These are phyloP conservation scores for Holocentrus rufus DNA, from an alignment of 2,797 vertebrate genomes.

Conservation along the genomic window DNA sequence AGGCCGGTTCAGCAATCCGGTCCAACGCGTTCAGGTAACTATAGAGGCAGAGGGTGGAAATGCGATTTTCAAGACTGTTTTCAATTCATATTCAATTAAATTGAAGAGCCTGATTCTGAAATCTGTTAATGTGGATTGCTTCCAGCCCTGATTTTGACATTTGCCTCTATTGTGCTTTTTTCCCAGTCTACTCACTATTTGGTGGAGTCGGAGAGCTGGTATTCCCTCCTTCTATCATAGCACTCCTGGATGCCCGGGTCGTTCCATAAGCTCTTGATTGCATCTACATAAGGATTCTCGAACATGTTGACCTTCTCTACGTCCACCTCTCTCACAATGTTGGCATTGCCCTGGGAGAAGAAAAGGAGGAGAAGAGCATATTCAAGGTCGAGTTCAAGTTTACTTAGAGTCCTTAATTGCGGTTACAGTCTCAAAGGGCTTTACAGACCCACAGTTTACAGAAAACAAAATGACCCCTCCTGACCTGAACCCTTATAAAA, in stretches of 20 bases:
- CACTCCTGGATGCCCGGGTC: slow-evolving; percentile 95
- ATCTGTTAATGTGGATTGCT: background rate
- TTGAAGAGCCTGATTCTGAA: background rate
- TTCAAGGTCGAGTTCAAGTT: too few species aligned
- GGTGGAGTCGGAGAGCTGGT: slow-evolving; percentile 96
- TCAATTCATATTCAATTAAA: background rate
- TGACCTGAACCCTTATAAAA: too few species aligned
- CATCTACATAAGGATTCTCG: slow-evolving; percentile 90
- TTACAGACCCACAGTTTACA: too few species aligned
- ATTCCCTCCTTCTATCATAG: slow-evolving; percentile 94
- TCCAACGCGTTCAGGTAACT: slow-evolving; percentile 79
- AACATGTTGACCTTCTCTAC: slow-evolving; percentile 90
- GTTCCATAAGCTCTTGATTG: slow-evolving; percentile 95
- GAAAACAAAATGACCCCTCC: too few species aligned
- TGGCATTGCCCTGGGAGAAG: slow-evolving; percentile 86
- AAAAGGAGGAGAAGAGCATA: background rate
- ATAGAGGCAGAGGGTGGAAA: slow-evolving; percentile 9
- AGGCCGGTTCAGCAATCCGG: slow-evolving; percentile 67
- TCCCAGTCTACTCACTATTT: slow-evolving; percentile 89
- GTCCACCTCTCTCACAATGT: slow-evolving; percentile 92
- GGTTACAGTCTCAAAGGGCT: too few species aligned
- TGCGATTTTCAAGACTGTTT: background rate
- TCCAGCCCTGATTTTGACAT: background rate
- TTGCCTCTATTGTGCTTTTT: background rate
- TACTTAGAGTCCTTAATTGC: too few species aligned